These are phyloP conservation scores for Anseranas semipalmata DNA, from an alignment of 2,113 vertebrate genomes.

Conservation along the genomic window DNA sequence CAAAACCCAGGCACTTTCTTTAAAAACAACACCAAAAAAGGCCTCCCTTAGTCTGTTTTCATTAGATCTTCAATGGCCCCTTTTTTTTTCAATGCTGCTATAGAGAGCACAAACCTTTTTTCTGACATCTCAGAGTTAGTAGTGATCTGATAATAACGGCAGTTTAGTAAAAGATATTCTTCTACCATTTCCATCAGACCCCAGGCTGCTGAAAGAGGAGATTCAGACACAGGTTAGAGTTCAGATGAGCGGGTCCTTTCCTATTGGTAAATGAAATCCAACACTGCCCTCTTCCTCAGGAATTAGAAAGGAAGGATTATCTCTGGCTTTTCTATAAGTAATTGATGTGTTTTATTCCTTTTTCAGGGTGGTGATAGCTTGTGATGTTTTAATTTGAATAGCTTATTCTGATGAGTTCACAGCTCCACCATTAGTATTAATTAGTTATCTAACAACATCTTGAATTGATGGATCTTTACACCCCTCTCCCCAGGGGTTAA, in stretches of 20 bases:
- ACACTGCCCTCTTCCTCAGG: conserved; percentile 8
- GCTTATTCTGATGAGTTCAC: conserved; percentile 8
- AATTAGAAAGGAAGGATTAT: not conserved
- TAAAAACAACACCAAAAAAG: not conserved
- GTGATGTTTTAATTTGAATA: conserved; percentile 35
- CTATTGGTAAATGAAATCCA: not conserved
- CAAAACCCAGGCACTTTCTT: not conserved
- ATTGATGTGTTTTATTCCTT: not conserved
- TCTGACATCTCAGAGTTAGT: not conserved
- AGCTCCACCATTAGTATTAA: conserved; percentile 34
- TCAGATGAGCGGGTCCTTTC: not conserved
- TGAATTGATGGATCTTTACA: conserved; percentile 2
- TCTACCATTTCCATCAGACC: not conserved
- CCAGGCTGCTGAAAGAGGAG: not conserved
- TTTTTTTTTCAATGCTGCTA: not conserved
- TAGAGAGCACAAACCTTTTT: not conserved
- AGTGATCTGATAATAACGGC: not conserved
- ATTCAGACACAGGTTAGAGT: not conserved
- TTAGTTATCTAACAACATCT: not conserved
- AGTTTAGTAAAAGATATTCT: not conserved
- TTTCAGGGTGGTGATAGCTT: not conserved
- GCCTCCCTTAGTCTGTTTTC: not conserved
- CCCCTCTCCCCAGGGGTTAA: not conserved
- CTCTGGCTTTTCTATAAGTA: not conserved
- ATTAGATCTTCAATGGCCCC: not conserved